These are phyloP conservation scores for Catocala sponsa DNA, from an alignment of 2,888 invertebrate species.

Conservation along the genomic window DNA sequence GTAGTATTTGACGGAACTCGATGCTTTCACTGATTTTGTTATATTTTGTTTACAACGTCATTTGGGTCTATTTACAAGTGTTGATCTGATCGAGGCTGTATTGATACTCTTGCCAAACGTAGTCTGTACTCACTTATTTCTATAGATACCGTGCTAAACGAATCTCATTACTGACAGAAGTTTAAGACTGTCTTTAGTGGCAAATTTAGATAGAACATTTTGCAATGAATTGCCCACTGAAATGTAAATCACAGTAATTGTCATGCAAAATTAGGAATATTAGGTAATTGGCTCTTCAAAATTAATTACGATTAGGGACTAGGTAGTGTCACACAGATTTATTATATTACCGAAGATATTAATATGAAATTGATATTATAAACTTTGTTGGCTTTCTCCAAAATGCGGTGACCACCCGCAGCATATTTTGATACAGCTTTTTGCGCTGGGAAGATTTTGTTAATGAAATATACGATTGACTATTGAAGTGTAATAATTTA, in stretches of 20 bases:
- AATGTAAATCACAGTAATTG: constrained; percentile 46
- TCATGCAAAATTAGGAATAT: constrained; percentile 37
- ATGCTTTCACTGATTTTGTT: constrained; percentile 59
- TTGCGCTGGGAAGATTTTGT: constrained; percentile 43
- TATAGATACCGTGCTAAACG: constrained; percentile 50
- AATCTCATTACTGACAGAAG: constrained; percentile 64
- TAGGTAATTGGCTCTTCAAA: constrained; percentile 37
- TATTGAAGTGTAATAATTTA: constrained; percentile 57
- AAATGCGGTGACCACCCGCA: constrained; percentile 40
- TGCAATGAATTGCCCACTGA: constrained; percentile 64
- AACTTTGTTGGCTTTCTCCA: constrained; percentile 49
- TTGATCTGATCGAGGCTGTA: constrained; percentile 62
- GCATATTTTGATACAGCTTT: constrained; percentile 50
- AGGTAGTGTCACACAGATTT: constrained; percentile 43
- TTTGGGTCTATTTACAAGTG: constrained; percentile 41
- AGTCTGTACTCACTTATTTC: constrained; percentile 54
- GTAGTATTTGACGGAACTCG: constrained; percentile 50
- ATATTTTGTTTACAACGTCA: constrained; percentile 46
- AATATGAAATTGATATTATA: constrained; percentile 43
- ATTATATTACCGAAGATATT: constrained; percentile 32
- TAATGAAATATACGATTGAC: constrained; percentile 37
- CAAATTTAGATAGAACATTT: constrained; percentile 64
- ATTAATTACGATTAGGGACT: constrained; percentile 35
- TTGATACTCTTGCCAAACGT: constrained; percentile 71
- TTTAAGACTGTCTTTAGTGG: constrained; percentile 72